Evolutionary conservation across 2,888 invertebrate species (phyloP).

Genomic region (Drosophila meridiana): DNA sequence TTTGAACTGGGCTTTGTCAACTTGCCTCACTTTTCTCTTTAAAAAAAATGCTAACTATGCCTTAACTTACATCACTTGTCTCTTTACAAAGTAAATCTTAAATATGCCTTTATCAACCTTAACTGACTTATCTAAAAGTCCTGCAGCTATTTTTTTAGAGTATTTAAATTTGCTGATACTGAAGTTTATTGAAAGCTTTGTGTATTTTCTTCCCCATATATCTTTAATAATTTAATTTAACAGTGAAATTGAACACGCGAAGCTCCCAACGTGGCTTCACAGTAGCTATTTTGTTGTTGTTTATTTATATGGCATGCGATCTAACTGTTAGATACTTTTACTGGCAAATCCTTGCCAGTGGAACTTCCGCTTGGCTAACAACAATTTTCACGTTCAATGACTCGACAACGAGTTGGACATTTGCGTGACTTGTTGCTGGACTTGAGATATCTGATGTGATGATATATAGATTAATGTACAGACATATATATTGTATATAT

Average conservation of each 20-base stretch:
- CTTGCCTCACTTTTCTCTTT: too few species aligned
- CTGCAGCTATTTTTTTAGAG: not conserved
- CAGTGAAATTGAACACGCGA: conserved; percentile 58
- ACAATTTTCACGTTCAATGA: conserved; percentile 62
- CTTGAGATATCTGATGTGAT: conserved; percentile 49
- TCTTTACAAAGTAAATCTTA: not conserved
- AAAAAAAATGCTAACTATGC: too few species aligned
- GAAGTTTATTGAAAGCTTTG: not conserved
- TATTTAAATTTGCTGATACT: not conserved
- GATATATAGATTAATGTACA: conserved; percentile 20
- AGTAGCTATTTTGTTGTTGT: conserved; percentile 27
- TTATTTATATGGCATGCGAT: conserved; percentile 56
- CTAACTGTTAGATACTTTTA: conserved; percentile 60
- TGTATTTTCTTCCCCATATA: not conserved
- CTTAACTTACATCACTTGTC: too few species aligned
- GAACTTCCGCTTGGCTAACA: conserved; percentile 57
- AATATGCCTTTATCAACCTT: not conserved
- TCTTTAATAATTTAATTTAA: conserved; percentile 75
- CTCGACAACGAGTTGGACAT: conserved; percentile 42
- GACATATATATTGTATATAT: not conserved
- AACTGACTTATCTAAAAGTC: not conserved
- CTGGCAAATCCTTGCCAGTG: conserved; percentile 56
- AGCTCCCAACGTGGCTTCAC: conserved; percentile 17
- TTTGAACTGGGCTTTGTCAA: too few species aligned
- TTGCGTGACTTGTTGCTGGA: conserved; percentile 67